Conservation (phyloP, 2,888 invertebrate genomes). For the Malthinus flaveolus region DNA sequence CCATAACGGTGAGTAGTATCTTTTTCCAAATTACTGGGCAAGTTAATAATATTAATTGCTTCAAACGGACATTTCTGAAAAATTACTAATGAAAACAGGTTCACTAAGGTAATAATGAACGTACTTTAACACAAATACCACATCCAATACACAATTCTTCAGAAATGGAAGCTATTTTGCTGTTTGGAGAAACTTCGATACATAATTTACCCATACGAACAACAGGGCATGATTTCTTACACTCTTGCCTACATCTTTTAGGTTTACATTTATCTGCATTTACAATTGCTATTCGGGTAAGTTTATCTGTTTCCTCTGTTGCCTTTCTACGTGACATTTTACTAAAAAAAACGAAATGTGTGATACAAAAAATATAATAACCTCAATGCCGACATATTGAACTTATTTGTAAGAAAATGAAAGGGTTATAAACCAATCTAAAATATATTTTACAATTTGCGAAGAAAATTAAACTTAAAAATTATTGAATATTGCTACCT, state of each 20-base stretch:
- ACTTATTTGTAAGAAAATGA: neutral
- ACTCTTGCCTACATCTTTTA: constrained; percentile 97
- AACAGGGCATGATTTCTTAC: constrained; percentile 98
- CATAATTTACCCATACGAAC: constrained; percentile 99
- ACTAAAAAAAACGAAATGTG: neutral
- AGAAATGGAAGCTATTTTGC: constrained; percentile 95
- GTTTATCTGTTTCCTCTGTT: constrained; percentile 85
- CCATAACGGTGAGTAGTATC: constrained; percentile 99
- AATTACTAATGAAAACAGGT: neutral
- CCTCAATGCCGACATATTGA: constrained; percentile 11
- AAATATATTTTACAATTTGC: too few species aligned
- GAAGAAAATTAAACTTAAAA: too few species aligned
- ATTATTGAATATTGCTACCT: too few species aligned
- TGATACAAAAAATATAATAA: constrained; percentile 1
- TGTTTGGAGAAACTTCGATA: constrained; percentile 94
- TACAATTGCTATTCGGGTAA: constrained; percentile 97
- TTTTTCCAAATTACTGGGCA: constrained; percentile 96
- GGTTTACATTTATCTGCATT: constrained; percentile 99
- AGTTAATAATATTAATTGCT: constrained; percentile 97
- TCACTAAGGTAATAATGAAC: neutral
- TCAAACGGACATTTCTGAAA: constrained; percentile 99
- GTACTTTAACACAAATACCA: constrained; percentile 98
- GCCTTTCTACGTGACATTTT: constrained; percentile 71
- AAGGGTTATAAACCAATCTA: too few species aligned
- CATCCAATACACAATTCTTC: constrained; percentile 99